A percentile compares a stretch with the other conserved stretches of the same genome.
Evolutionary conservation across 2,888 invertebrate species (phyloP).

Genomic region (Dynastes grantii): DNA sequence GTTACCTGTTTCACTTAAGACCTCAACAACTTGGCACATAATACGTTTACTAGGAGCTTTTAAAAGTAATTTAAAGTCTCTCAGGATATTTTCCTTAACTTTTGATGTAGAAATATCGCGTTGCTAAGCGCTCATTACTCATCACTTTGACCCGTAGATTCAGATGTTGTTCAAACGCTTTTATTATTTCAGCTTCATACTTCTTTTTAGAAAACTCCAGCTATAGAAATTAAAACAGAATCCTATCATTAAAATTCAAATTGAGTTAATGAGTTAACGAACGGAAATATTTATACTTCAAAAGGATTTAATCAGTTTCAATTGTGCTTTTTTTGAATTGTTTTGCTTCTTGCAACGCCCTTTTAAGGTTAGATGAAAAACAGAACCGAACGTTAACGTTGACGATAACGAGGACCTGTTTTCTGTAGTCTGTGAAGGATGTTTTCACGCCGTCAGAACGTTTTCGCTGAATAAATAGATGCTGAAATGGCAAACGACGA

Average conservation of each 20-base stretch:
- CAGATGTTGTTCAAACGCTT: not conserved
- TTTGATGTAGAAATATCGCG: not conserved
- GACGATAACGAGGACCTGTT: not conserved
- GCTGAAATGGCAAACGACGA: not conserved
- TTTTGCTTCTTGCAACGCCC: not conserved
- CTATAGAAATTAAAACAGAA: not conserved
- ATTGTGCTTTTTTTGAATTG: not conserved
- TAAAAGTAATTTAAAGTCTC: not conserved
- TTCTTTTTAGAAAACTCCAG: not conserved
- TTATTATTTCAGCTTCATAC: not conserved
- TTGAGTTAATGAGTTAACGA: no score
- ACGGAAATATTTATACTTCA: no score
- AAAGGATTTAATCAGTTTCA: not conserved
- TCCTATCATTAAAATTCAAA: no score
- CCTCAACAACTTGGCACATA: not conserved
- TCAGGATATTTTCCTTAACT: not conserved
- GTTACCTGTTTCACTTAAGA: no score
- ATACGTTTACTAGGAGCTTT: not conserved
- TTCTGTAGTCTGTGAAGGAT: not conserved
- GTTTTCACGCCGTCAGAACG: not conserved
- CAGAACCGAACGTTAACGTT: not conserved
- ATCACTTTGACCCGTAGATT: not conserved
- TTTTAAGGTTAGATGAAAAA: not conserved
- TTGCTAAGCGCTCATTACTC: not conserved
- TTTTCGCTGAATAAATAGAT: slow-evolving; percentile 2